Base-by-base conservation (phyloP, 2,888 invertebrate genomes). In the Nudaria mundana region DNA sequence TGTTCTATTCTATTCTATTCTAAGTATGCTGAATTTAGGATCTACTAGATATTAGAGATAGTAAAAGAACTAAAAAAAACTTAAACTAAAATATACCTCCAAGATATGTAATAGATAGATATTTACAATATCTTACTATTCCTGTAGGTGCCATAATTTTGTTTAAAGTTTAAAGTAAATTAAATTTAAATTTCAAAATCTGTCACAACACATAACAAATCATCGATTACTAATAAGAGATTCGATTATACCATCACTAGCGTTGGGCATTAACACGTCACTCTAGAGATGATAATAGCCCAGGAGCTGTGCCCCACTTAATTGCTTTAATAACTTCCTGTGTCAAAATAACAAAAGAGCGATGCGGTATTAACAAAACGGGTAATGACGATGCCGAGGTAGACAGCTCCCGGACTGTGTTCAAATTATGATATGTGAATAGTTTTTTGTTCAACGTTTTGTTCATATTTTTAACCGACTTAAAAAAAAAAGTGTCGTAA, bases 291-390 rank as follows among this genome's bases (percentile, higher is more conserved):
- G 83, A 86, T 87, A 86, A 87, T 87, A 83, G 82, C 69, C 51
- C 80, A 80, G 78, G 79, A 82, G 81, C 79, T 79, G 81, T 82
- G 81, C 81, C 78, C 80, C 79, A 78, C 77, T 87, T 88, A 88
- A 88, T 88, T 88, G 83, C 87, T 88, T 84, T 88, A 88, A 88
- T 87, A 87, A 86, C 87, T 88, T 88, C 88, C 88, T 88, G 88
- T 85, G 87, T 88, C 88, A 87, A 88, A 88, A 88, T 88, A 88
- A 88, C 88, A 88, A 88, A 85, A 84, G 87, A 86, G 78, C 78
- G 59, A 67, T 68, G 76, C 74, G 71, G 75, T 81, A 81, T 79
- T 81, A 81, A 81, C 82, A 74, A 76, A 81, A 82, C 77, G 73
- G 66, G 66, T 80, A 78, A 80, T 77, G 75, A 72, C 66, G 69